A percentile compares a stretch with the other conserved stretches of the same genome.
Evolutionary conservation across 2,888 invertebrate species (phyloP).

Genomic region (Glomeris marginata): DNA sequence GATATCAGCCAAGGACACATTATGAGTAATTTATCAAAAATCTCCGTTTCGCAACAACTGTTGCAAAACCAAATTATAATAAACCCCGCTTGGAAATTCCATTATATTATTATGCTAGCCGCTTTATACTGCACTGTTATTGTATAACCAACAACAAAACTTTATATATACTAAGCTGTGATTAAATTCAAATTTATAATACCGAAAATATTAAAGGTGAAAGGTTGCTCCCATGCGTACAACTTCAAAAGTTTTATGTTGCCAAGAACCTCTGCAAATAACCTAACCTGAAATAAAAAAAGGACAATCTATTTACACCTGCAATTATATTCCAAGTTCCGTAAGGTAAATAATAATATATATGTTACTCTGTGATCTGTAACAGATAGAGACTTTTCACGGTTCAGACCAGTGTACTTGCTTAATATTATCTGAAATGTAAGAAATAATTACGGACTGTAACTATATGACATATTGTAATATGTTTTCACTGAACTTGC

Average conservation of each 20-base stretch:
- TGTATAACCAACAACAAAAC: conserved; percentile 6
- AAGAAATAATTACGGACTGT: conserved; percentile 8
- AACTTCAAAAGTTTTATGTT: conserved; percentile 46
- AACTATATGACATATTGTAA: conserved; percentile 2
- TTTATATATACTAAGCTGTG: neutral
- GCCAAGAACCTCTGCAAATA: conserved; percentile 42
- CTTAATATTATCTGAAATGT: conserved; percentile 33
- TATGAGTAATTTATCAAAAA: no score
- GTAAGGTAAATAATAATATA: neutral
- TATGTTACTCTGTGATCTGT: conserved; percentile 29
- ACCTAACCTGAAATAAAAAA: conserved; percentile 28
- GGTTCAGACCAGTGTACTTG: conserved; percentile 29
- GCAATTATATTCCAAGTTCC: neutral
- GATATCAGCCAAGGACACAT: no score
- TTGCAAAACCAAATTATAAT: no score
- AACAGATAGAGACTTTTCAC: conserved; percentile 25
- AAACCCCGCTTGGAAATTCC: no score
- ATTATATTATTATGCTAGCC: no score
- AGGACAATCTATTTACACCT: conserved; percentile 1
- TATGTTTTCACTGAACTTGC: conserved; percentile 24
- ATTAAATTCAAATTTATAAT: conserved; percentile 4
- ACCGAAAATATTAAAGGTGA: conserved; percentile 35
- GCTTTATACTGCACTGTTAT: no score
- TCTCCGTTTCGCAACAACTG: no score
- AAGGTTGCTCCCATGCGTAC: conserved; percentile 47